Base-by-base conservation (phyloP, 1,140 invertebrate genomes). In the Colletes gigas region DNA sequence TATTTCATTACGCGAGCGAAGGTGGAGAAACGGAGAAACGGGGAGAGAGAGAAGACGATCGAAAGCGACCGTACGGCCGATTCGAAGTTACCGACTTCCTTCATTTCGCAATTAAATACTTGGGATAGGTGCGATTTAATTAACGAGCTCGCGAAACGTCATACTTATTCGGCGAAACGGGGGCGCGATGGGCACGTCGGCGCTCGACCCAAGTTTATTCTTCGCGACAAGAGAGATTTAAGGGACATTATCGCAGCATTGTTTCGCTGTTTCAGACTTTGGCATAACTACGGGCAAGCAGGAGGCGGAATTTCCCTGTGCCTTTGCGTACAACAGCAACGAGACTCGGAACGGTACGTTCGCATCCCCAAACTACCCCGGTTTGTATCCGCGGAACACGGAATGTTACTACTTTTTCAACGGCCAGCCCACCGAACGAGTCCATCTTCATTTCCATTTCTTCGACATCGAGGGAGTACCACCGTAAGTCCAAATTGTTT, bases 341-440 rank as follows among this genome's bases (percentile, higher is more conserved):
- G 95, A 96, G 84, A 95, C 95, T 9, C 94, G 94, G 81, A 97
- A 96, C 88, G 98, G 98, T 15, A 96, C 96, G 21, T 98, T 99
- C 90, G 96, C 96, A 65, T 98, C 97, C 8, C 98, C 98, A 1
- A 99, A 99, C 93, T 98, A 97, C 90, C 98, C 98, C 0, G 98
- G 98, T 9, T 95, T 96, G 47, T 99, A 99, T 93, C 97, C 98
- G 0, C 94, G 98, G 80, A 96, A 98, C 90, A 98, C 98, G 0
- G 97, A 98, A 90, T 99, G 98, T 90, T 97, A 99, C 93, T 99
- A 98, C 92, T 97, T 98, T 91, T 99, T 99, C 92, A 95, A 98
- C 89, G 98, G 98, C 15, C 94, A 95, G 30, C 93, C 94, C 67
- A 96, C 96, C 72, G 97, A 99, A 90, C 96, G 96, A 84, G 96